phyloP scores from a whole-genome alignment of 2,113 vertebrate species.

The Salvelinus sp. region DNA sequence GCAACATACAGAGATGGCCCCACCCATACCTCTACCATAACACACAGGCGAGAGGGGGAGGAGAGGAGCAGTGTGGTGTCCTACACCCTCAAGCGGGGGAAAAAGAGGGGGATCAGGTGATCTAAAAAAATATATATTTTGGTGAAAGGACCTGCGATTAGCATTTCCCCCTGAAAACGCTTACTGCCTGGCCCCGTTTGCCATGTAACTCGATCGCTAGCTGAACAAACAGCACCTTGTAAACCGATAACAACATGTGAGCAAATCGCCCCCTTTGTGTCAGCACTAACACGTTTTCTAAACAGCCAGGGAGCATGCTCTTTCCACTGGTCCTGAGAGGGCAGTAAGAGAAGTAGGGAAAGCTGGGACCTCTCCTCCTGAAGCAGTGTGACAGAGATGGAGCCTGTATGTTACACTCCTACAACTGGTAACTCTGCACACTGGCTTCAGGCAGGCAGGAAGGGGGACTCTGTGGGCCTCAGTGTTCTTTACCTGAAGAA shows the following conservation, averaged over 20 bases:
- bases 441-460: too few relatives aligned
- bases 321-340: not conserved
- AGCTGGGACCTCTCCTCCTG: not conserved
- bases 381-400: too few relatives aligned
- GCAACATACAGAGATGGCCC: too few relatives aligned
- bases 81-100: constrained; percentile 4
- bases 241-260: constrained; percentile 58
- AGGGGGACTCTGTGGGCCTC: too few relatives aligned
- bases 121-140: constrained; percentile 9
- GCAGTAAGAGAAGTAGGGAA: constrained; percentile 7
- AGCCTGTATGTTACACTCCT: too few relatives aligned
- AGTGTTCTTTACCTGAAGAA: too few relatives aligned
- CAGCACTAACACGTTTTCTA: constrained; percentile 35
- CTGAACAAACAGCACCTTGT: constrained; percentile 57
- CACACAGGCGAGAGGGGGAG: too few relatives aligned
- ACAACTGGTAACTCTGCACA: too few relatives aligned
- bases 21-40: too few relatives aligned
- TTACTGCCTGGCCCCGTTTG: constrained; percentile 32
- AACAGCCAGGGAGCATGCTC: not conserved
- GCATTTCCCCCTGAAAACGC: constrained; percentile 17
- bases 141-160: constrained; percentile 3
- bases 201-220: constrained; percentile 57
- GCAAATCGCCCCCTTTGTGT: constrained; percentile 36
- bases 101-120: constrained; percentile 32
- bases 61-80: not conserved